These are phyloP conservation scores for Bos indicus DNA, from an alignment of 2,113 vertebrate species.

Conservation along the genomic window DNA sequence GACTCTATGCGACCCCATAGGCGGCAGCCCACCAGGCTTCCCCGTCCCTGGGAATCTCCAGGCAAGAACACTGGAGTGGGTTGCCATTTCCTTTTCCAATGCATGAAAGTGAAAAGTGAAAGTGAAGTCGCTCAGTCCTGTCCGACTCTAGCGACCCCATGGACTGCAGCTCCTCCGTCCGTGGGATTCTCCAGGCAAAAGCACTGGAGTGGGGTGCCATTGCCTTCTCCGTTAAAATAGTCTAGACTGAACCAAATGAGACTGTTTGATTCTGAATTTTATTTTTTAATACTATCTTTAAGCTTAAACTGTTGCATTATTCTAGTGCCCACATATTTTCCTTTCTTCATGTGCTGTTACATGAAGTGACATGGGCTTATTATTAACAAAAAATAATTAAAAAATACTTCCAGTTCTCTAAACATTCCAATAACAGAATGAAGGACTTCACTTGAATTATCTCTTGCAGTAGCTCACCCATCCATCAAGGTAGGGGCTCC, in stretches of 20 bases:
- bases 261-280: constrained; percentile 37
- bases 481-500: neutral
- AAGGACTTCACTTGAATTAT: neutral
- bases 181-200: no score
- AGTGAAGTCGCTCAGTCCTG: no score
- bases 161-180: no score
- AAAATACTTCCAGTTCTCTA: neutral
- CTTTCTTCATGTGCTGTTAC: neutral
- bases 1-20: no score
- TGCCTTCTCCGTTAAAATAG: constrained; percentile 35
- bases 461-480: accelerated
- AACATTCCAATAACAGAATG: neutral
- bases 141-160: no score
- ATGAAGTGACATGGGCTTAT: neutral
- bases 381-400: neutral
- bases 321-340: neutral
- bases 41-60: no score
- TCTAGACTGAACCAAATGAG: constrained; percentile 12
- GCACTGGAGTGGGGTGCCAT: no score
- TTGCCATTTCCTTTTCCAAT: no score
- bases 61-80: no score
- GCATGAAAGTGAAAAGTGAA: no score
- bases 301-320: neutral
- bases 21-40: no score
- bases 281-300: constrained; percentile 36